phyloP scores from a whole-genome alignment of 2,888 invertebrate species.

The Ischnus inquisitorius region DNA sequence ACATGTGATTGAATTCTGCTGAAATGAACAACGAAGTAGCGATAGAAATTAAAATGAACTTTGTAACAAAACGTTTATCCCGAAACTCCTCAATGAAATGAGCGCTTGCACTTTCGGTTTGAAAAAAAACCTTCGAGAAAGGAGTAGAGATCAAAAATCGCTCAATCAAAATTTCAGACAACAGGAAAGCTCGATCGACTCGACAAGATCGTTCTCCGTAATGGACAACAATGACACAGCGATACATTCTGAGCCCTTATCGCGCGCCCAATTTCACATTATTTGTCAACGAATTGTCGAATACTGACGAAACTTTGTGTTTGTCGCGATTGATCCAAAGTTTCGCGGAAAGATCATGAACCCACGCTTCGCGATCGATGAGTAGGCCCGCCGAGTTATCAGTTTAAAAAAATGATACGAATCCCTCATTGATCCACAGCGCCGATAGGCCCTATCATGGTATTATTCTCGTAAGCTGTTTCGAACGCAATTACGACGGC shows the following conservation, averaged over 20 bases:
- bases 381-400: slow-evolving; percentile 18
- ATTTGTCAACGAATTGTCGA: not conserved
- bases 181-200: not conserved
- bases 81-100: no score
- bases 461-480: slow-evolving; percentile 63
- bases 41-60: no score
- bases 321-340: slow-evolving; percentile 28
- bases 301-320: not conserved
- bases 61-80: no score
- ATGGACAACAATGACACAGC: not conserved
- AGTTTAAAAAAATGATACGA: slow-evolving; percentile 28
- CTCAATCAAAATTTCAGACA: no score
- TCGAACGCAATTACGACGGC: slow-evolving; percentile 70
- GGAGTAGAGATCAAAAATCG: no score
- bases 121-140: no score
- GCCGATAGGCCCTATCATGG: slow-evolving; percentile 52
- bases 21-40: no score
- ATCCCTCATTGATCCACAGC: slow-evolving; percentile 55
- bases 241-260: not conserved
- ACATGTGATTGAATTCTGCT: no score
- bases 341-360: slow-evolving; percentile 30
- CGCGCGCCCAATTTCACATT: not conserved
- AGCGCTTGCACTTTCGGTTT: no score
- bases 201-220: not conserved
- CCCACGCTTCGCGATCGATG: not conserved